Percentiles rank a stretch among this genome's conserved stretches.
Evolutionary conservation across 1,140 invertebrate species (phyloP).

Genomic region (Acromyrmex heyeri): DNA sequence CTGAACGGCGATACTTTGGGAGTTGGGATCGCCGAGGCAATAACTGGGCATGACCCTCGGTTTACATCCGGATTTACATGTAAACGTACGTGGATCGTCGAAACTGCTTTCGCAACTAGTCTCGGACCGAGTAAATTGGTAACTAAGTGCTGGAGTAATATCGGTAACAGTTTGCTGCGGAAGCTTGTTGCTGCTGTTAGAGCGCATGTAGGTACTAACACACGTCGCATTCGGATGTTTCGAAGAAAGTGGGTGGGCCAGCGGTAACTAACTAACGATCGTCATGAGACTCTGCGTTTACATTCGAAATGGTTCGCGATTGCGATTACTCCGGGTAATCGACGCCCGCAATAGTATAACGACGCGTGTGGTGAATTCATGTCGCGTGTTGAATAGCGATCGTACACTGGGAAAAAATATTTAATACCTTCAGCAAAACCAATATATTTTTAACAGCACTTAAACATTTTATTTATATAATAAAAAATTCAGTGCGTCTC

Average conservation of each 20-base stretch:
- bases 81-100: constrained; percentile 69
- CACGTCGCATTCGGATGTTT: constrained; percentile 18
- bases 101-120: constrained; percentile 60
- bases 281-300: constrained; percentile 47
- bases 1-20: constrained; percentile 31
- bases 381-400: background rate
- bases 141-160: constrained; percentile 72
- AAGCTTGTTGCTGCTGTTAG: constrained; percentile 60
- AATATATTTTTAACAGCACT: too few relatives aligned
- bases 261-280: constrained; percentile 60
- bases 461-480: too few relatives aligned
- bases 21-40: constrained; percentile 33
- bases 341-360: background rate
- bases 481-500: too few relatives aligned
- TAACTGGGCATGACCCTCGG: constrained; percentile 68
- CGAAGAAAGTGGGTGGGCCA: constrained; percentile 38
- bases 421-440: too few relatives aligned
- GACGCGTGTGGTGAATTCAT: background rate
- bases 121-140: constrained; percentile 72
- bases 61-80: constrained; percentile 74
- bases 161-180: constrained; percentile 69
- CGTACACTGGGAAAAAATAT: too few relatives aligned
- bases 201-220: constrained; percentile 36
- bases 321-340: constrained; percentile 21
- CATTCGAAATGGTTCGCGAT: background rate